Evolutionary conservation across 1,140 invertebrate species (phyloP).

Genomic region (Chelonus insularis): DNA sequence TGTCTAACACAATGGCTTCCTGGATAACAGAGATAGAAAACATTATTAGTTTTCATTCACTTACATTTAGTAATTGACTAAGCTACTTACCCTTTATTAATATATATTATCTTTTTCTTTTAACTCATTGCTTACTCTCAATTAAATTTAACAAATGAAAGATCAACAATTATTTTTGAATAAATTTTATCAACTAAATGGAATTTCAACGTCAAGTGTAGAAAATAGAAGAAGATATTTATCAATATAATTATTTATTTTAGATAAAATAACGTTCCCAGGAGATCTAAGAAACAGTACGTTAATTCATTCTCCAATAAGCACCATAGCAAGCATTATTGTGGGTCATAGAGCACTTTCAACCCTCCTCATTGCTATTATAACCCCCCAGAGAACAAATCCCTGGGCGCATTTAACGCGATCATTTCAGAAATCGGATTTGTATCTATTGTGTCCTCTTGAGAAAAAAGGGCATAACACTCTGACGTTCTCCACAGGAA

Average conservation of each 20-base stretch:
- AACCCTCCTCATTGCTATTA: constrained; percentile 26
- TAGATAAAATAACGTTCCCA: background rate
- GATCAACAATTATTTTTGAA: no score
- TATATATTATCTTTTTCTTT: no score
- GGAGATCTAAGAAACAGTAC: background rate
- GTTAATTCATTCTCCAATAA: background rate
- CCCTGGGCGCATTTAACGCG: constrained; percentile 45
- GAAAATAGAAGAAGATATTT: no score
- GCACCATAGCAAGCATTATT: background rate
- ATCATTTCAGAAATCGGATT: constrained; percentile 53
- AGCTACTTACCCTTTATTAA: no score
- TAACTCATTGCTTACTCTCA: no score
- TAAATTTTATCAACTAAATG: no score
- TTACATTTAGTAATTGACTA: no score
- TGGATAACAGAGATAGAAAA: no score
- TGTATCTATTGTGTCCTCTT: constrained; percentile 39
- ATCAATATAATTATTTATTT: no score
- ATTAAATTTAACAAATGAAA: no score
- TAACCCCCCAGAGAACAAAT: constrained; percentile 26
- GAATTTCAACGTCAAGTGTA: no score
- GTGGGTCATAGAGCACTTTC: background rate
- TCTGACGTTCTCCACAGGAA: constrained; percentile 26
- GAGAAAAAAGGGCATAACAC: constrained; percentile 41
- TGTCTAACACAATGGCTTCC: background rate
- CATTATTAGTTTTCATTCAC: no score